Percentiles rank a stretch among this genome's conserved stretches.
Evolutionary conservation across 2,888 invertebrate genomes (phyloP).

Genomic region (Girardia tigrina): DNA sequence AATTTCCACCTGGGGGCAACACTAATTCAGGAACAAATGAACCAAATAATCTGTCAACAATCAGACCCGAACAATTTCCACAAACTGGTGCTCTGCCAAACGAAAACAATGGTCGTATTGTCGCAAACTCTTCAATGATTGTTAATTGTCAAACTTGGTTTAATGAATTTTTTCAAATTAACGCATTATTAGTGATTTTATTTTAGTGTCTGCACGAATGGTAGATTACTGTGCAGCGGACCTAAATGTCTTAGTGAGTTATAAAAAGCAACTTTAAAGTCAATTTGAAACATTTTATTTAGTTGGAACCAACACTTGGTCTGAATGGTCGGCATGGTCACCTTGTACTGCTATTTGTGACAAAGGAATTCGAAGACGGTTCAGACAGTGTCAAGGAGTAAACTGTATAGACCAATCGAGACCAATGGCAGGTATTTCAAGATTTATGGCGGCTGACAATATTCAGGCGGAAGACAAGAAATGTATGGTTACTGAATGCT

Average conservation of each 20-base stretch:
- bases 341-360: slow-evolving; percentile 30
- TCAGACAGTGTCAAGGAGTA: slow-evolving; percentile 26
- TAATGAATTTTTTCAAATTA: background rate
- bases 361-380: slow-evolving; percentile 14
- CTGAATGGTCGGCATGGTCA: slow-evolving; percentile 30
- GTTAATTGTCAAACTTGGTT: background rate
- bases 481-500: slow-evolving; percentile 18
- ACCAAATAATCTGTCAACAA: no score
- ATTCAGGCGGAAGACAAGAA: slow-evolving; percentile 26
- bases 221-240: background rate
- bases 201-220: slow-evolving; percentile 3
- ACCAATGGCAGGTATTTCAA: background rate
- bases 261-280: background rate
- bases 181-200: background rate
- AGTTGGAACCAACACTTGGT: slow-evolving; percentile 25
- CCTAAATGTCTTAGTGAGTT: background rate
- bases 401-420: background rate
- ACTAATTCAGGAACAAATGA: no score
- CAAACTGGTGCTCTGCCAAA: no score
- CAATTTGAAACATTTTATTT: background rate
- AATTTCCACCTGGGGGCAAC: no score
- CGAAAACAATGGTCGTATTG: no score
- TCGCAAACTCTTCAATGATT: background rate
- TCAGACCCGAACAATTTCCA: no score
- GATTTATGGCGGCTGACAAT: background rate